These are phyloP conservation scores for Lamproptera curius DNA, from an alignment of 2,888 invertebrate species.

Conservation along the genomic window DNA sequence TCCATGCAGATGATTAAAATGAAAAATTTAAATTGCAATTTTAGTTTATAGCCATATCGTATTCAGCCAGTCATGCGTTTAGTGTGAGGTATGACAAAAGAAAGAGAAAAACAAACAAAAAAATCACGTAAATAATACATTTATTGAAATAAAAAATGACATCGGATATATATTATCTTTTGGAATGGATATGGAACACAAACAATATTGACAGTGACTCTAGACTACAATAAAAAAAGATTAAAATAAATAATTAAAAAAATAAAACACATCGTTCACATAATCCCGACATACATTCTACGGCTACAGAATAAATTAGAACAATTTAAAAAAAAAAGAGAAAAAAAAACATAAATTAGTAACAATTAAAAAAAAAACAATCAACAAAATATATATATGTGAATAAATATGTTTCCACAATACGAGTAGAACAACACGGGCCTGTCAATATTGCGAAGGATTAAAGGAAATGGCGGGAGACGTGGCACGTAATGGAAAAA, in stretches of 20 bases:
- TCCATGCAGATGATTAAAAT: no score
- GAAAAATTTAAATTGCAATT: no score
- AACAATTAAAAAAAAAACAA: slow-evolving; percentile 69
- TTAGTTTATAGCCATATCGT: no score
- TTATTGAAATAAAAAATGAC: slow-evolving; percentile 79
- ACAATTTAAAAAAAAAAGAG: slow-evolving; percentile 41
- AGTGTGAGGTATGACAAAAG: slow-evolving; percentile 34
- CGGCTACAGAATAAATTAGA: slow-evolving; percentile 73
- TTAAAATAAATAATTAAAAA: background rate
- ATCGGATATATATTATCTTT: slow-evolving; percentile 59
- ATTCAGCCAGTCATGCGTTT: background rate
- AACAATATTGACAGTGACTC: slow-evolving; percentile 75
- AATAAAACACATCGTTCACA: slow-evolving; percentile 55
- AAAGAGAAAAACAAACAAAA: slow-evolving; percentile 41
- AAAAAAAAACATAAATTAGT: slow-evolving; percentile 66
- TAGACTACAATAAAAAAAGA: slow-evolving; percentile 45
- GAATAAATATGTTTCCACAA: slow-evolving; percentile 66
- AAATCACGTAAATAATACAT: slow-evolving; percentile 59
- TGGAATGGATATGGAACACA: slow-evolving; percentile 65
- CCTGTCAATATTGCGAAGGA: slow-evolving; percentile 75
- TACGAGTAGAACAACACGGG: slow-evolving; percentile 66
- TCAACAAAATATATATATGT: slow-evolving; percentile 66
- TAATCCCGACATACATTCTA: slow-evolving; percentile 48
- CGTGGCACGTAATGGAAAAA: slow-evolving; percentile 30
- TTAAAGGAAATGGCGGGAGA: slow-evolving; percentile 36